These are phyloP conservation scores for Cyclophora punctaria DNA, from an alignment of 2,888 invertebrate genomes.

Conservation along the genomic window DNA sequence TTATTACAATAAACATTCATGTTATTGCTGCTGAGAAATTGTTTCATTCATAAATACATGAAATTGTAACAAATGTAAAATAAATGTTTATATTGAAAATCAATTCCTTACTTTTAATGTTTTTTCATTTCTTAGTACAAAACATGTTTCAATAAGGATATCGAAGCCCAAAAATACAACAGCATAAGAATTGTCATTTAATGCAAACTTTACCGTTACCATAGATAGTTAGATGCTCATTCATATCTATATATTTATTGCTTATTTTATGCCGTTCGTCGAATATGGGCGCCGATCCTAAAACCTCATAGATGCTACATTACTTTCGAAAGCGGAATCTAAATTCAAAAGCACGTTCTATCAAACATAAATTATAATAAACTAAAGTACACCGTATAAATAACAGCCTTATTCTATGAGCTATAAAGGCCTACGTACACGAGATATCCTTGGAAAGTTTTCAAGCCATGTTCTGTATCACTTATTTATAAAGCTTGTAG, in stretches of 20 bases:
- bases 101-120: slow-evolving; percentile 8
- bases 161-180: background rate
- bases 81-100: slow-evolving; percentile 18
- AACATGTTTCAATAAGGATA: background rate
- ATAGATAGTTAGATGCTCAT: too few relatives aligned
- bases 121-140: background rate
- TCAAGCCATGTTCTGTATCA: too few relatives aligned
- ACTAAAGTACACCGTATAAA: slow-evolving; percentile 24
- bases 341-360: too few relatives aligned
- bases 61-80: slow-evolving; percentile 21
- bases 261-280: too few relatives aligned
- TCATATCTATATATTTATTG: too few relatives aligned
- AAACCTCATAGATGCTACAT: too few relatives aligned
- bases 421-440: background rate
- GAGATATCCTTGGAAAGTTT: too few relatives aligned
- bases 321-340: too few relatives aligned
- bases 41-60: slow-evolving; percentile 20
- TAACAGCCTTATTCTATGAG: slow-evolving; percentile 25
- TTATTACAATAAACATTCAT: slow-evolving; percentile 25
- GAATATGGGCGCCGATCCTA: too few relatives aligned
- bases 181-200: too few relatives aligned
- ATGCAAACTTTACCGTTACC: too few relatives aligned
- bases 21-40: slow-evolving; percentile 16
- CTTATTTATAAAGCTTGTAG: too few relatives aligned
- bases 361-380: slow-evolving; percentile 1